phyloP scores from a whole-genome alignment of 1,140 invertebrate species.

The Drosophila bipectinata region DNA sequence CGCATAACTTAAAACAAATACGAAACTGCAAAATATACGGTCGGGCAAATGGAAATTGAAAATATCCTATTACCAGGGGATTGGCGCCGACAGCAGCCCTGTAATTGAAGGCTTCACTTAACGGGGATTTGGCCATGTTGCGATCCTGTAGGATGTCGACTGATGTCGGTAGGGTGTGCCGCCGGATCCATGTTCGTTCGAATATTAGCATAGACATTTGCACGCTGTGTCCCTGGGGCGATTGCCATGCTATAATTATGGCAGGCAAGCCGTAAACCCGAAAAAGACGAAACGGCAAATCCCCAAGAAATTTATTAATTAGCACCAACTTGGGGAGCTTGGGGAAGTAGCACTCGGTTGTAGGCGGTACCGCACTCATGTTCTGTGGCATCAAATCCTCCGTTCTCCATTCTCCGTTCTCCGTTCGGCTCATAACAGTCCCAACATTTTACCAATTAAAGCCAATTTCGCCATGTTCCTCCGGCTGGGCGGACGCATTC shows the following conservation, averaged over 20 bases:
- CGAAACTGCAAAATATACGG: constrained; percentile 57
- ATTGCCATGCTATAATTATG: constrained; percentile 58
- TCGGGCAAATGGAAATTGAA: constrained; percentile 67
- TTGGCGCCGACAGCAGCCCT: constrained; percentile 55
- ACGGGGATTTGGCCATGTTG: constrained; percentile 34
- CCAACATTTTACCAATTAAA: constrained; percentile 66
- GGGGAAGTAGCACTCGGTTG: background rate
- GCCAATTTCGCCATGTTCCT: constrained; percentile 66
- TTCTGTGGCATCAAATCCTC: constrained; percentile 27
- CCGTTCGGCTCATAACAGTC: constrained; percentile 2
- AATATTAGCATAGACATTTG: constrained; percentile 59
- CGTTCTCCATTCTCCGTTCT: constrained; percentile 1
- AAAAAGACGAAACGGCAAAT: constrained; percentile 42
- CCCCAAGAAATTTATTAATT: constrained; percentile 64
- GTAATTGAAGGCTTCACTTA: constrained; percentile 63
- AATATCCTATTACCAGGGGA: constrained; percentile 71
- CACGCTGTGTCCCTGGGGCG: constrained; percentile 40
- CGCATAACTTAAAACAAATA: constrained; percentile 67
- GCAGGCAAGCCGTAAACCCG: constrained; percentile 21
- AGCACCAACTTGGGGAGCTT: constrained; percentile 10
- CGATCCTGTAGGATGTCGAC: constrained; percentile 18
- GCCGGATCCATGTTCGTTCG: constrained; percentile 11
- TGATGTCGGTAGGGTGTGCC: background rate
- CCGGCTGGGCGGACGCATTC: constrained; percentile 41
- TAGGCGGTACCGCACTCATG: constrained; percentile 25